These are phyloP conservation scores for Camponotus vicinus DNA, from an alignment of 1,140 invertebrate species.

Conservation along the genomic window DNA sequence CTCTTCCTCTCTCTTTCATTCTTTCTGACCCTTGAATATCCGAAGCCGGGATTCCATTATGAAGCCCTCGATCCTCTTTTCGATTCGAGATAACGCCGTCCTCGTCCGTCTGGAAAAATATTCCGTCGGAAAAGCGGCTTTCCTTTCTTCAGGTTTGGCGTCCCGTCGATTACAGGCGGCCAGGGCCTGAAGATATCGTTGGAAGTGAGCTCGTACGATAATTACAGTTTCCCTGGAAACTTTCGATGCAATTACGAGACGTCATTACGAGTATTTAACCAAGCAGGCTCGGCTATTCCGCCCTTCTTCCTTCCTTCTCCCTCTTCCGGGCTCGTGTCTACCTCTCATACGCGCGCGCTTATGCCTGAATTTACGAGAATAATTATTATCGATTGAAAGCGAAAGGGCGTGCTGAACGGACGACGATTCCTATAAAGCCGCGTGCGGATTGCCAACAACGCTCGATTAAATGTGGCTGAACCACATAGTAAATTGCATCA, in stretches of 20 bases:
- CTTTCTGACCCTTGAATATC: constrained; percentile 9
- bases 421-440: constrained; percentile 7
- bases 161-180: constrained; percentile 65
- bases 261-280: constrained; percentile 80
- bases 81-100: constrained; percentile 32
- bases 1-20: neutral
- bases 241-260: constrained; percentile 80
- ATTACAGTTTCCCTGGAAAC: constrained; percentile 80
- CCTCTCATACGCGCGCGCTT: constrained; percentile 62
- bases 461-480: constrained; percentile 42
- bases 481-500: constrained; percentile 14
- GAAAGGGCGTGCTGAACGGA: constrained; percentile 32
- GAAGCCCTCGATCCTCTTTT: constrained; percentile 32
- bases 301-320: neutral
- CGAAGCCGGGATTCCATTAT: constrained; percentile 40
- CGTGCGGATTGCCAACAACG: constrained; percentile 25
- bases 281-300: constrained; percentile 58
- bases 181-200: constrained; percentile 71
- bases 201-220: constrained; percentile 75
- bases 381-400: constrained; percentile 76
- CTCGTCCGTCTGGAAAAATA: constrained; percentile 51
- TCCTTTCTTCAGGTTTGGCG: constrained; percentile 61
- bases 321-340: neutral
- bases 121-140: constrained; percentile 55
- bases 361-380: constrained; percentile 76